Evolutionary conservation across 37 sponge, comb jelly and placozoan species (phyloP), one percentile per base, ranked within the genome.

Genomic region (Beroe ovata): DNA sequence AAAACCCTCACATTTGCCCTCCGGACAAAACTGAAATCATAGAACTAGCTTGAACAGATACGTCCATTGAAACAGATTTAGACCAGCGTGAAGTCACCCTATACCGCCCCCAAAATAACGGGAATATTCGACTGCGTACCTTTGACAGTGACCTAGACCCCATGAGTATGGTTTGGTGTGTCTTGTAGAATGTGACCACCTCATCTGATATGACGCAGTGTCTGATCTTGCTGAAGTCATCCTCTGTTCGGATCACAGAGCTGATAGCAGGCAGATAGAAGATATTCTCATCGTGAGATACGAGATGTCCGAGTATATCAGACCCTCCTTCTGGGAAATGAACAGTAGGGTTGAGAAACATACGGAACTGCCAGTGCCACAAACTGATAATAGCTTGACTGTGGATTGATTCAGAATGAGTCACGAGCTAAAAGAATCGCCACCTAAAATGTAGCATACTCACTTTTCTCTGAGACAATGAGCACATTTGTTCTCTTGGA

Each of bases 391-490:
- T n/a, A n/a, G n/a, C n/a, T n/a, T n/a, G n/a, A n/a, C n/a, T n/a
- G n/a, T n/a, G n/a, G n/a, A n/a, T n/a, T n/a, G n/a, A n/a, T n/a
- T n/a, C n/a, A n/a, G n/a, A n/a, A n/a, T n/a, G n/a, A n/a, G n/a
- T n/a, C n/a, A n/a, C n/a, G n/a, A n/a, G n/a, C n/a, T n/a, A n/a
- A n/a, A n/a, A n/a, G n/a, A n/a, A n/a, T n/a, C n/a, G n/a, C n/a
- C n/a, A n/a, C n/a, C n/a, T n/a, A n/a, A n/a, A n/a, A n/a, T n/a
- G n/a, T n/a, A n/a, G n/a, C n/a, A 77, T 41, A 40, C 84, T 40
- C 41, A 77, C 84, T 37, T 40, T 77, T 77, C 47, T 77, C 84
- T 1, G 84, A 77, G 26, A 77, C 47, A 18, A 77, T 42, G 3
- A 77, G 26, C 16, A 77, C 38, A 20, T 77, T 42, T 25, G 54